These are phyloP conservation scores for Sebastolobus altivelis DNA, from an alignment of 2,797 vertebrate species.

Conservation along the genomic window DNA sequence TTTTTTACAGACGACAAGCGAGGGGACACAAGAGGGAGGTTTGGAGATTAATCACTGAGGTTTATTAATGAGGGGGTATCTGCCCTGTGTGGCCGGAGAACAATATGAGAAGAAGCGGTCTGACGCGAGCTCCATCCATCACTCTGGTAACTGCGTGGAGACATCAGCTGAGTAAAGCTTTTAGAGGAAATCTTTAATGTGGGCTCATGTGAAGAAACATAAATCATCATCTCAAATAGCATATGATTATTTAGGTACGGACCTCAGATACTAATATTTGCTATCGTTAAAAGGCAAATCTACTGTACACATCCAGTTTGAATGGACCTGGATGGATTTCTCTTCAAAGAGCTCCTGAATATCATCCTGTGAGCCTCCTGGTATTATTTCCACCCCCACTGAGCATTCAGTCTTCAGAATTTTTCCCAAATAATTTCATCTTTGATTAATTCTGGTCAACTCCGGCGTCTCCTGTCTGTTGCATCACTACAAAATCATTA, in stretches of 20 bases:
- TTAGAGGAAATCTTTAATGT: conserved; percentile 41
- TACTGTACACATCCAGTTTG: not conserved
- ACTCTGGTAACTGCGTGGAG: conserved; percentile 49
- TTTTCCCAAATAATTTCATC: not conserved
- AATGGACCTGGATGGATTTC: not conserved
- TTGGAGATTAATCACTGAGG: conserved; percentile 75
- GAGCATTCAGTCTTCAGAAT: conserved; percentile 14
- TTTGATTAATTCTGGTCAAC: not conserved
- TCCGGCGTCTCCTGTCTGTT: not conserved
- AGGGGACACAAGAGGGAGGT: conserved; percentile 62
- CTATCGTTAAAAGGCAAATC: conserved; percentile 6
- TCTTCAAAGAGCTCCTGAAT: conserved; percentile 11
- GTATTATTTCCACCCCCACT: not conserved
- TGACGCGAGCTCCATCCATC: conserved; percentile 69
- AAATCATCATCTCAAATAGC: conserved; percentile 39
- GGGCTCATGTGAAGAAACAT: conserved; percentile 20
- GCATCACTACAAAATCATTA: not conserved
- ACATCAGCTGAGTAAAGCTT: conserved; percentile 46
- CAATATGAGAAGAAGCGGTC: conserved; percentile 69
- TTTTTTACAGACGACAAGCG: conserved; percentile 58
- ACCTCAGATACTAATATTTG: conserved; percentile 22
- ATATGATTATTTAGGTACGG: conserved; percentile 13
- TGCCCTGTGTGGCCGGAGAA: conserved; percentile 69
- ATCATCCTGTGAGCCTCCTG: not conserved
- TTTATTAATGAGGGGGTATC: conserved; percentile 78